phyloP scores from a whole-genome alignment of 2,113 vertebrate genomes.

The Oncorhynchus masou region DNA sequence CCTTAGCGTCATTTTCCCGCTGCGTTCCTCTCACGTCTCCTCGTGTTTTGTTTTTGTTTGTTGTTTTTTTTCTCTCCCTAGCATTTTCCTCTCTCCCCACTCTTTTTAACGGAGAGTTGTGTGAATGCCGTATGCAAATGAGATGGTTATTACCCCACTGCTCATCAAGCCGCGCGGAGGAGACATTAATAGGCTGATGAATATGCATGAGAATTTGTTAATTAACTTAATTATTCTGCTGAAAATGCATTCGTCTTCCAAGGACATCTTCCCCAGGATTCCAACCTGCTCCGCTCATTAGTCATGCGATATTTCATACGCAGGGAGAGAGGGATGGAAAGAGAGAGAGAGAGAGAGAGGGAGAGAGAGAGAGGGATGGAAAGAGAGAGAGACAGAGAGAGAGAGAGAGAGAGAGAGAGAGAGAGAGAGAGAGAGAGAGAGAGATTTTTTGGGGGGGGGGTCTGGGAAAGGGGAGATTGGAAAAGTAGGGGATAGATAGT shows the following conservation, averaged over 20 bases:
- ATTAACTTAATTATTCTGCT: conserved; percentile 97
- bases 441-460: conserved; percentile 11
- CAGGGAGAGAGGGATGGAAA: conserved; percentile 48
- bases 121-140: conserved; percentile 94
- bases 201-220: conserved; percentile 73
- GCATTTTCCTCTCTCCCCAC: conserved; percentile 67
- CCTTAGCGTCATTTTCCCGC: neutral
- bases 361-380: conserved; percentile 36
- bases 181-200: conserved; percentile 91
- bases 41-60: neutral
- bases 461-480: conserved; percentile 44
- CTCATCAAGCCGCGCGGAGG: conserved; percentile 90
- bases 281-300: conserved; percentile 88
- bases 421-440: conserved; percentile 41
- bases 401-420: conserved; percentile 37
- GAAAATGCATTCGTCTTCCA: conserved; percentile 94
- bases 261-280: conserved; percentile 93
- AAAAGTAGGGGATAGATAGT: no score
- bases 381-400: conserved; percentile 23
- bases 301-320: conserved; percentile 82
- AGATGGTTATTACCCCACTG: conserved; percentile 90
- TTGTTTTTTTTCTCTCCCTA: neutral
- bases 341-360: conserved; percentile 44
- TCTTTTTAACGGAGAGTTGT: conserved; percentile 77
- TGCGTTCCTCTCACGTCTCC: neutral